A percentile compares a stretch with the other conserved stretches of the same genome.
These are phyloP conservation scores for Argyrosomus japonicus DNA, from an alignment of 2,113 vertebrate genomes.

Conservation along the genomic window DNA sequence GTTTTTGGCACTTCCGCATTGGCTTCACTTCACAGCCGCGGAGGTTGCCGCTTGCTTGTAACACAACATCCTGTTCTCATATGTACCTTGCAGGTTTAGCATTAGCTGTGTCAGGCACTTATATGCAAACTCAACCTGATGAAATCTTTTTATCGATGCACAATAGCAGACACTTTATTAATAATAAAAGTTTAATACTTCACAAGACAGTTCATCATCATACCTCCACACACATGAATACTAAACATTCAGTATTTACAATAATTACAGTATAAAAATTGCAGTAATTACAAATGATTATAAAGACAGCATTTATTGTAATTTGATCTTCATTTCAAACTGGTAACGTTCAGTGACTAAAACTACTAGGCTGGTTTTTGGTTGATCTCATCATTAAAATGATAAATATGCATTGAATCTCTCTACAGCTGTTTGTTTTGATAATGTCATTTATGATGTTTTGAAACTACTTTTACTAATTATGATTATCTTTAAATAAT, in stretches of 20 bases:
- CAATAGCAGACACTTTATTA: background rate
- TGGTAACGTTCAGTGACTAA: constrained; percentile 24
- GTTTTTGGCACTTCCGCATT: too few relatives aligned
- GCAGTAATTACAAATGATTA: constrained; percentile 62
- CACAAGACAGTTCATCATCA: constrained; percentile 26
- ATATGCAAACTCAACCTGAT: background rate
- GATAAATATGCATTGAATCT: constrained; percentile 41
- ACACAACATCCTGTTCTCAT: background rate
- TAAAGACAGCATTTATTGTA: constrained; percentile 53
- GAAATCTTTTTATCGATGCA: background rate
- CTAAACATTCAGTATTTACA: constrained; percentile 60
- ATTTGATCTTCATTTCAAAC: constrained; percentile 59
- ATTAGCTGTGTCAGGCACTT: background rate
- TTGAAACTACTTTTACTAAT: constrained; percentile 36
- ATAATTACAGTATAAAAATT: constrained; percentile 65
- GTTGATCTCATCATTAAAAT: constrained; percentile 38
- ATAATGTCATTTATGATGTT: constrained; percentile 44
- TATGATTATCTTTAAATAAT: constrained; percentile 24
- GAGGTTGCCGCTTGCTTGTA: too few relatives aligned
- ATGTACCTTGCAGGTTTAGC: background rate
- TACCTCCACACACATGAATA: constrained; percentile 35
- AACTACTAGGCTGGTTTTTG: constrained; percentile 19
- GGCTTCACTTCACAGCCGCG: too few relatives aligned
- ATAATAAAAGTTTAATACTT: constrained; percentile 4
- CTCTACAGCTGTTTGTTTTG: constrained; percentile 45